phyloP scores from a whole-genome alignment of 2,888 invertebrate species.

The Lithodes maja region DNA sequence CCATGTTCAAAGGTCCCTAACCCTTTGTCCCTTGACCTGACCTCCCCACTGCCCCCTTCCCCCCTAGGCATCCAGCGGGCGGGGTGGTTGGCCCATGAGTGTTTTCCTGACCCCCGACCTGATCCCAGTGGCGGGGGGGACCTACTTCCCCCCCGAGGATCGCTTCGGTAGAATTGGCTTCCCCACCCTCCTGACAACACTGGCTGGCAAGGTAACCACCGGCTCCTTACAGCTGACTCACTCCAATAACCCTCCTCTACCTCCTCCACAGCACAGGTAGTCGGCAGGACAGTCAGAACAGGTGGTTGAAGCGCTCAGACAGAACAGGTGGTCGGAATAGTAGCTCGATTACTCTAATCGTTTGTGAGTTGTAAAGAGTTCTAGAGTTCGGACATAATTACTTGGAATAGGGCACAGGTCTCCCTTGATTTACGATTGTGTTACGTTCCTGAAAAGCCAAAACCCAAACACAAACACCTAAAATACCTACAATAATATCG shows the following conservation, averaged over 20 bases:
- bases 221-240: not conserved
- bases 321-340: too few relatives aligned
- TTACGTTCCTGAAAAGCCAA: too few relatives aligned
- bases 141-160: conserved; percentile 77
- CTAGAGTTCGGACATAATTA: too few relatives aligned
- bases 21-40: not conserved
- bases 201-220: conserved; percentile 72
- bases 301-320: too few relatives aligned
- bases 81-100: conserved; percentile 78
- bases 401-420: too few relatives aligned
- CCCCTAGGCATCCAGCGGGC: conserved; percentile 75
- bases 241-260: too few relatives aligned
- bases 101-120: conserved; percentile 77
- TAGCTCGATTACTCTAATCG: too few relatives aligned
- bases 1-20: not conserved
- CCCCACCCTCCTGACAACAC: conserved; percentile 74
- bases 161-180: conserved; percentile 75
- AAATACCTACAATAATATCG: too few relatives aligned
- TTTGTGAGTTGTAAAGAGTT: too few relatives aligned
- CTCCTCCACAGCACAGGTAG: not conserved
- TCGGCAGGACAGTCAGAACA: not conserved
- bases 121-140: conserved; percentile 76
- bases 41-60: not conserved
- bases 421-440: too few relatives aligned
- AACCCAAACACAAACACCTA: too few relatives aligned